These are phyloP conservation scores for Pipistrellus nathusii DNA, from an alignment of 2,797 vertebrate species.

Conservation along the genomic window DNA sequence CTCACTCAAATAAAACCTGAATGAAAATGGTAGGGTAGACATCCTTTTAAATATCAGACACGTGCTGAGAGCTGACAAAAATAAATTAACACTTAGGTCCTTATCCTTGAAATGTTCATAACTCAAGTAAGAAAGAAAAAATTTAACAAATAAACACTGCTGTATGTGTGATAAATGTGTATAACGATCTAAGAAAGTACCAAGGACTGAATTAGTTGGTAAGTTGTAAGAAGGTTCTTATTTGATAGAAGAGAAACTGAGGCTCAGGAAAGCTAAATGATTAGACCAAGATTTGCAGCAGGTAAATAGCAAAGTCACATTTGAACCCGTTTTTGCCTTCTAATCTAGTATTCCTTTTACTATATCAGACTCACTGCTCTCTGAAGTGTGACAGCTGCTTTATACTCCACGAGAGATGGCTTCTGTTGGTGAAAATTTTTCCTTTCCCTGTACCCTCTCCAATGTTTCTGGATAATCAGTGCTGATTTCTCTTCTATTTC, in stretches of 20 bases:
- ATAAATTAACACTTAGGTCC: slow-evolving; percentile 47
- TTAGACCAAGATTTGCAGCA: slow-evolving; percentile 40
- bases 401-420: slow-evolving; percentile 85
- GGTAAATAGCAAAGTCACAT: slow-evolving; percentile 57
- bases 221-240: slow-evolving; percentile 36
- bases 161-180: slow-evolving; percentile 9
- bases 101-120: slow-evolving; percentile 7
- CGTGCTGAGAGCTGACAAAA: background rate
- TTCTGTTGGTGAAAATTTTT: slow-evolving; percentile 88
- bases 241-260: slow-evolving; percentile 57
- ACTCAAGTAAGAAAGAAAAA: slow-evolving; percentile 39
- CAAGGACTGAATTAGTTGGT: slow-evolving; percentile 32
- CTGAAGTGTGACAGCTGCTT: slow-evolving; percentile 90
- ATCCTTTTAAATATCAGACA: slow-evolving; percentile 20
- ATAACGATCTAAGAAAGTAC: slow-evolving; percentile 33
- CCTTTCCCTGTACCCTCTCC: slow-evolving; percentile 93
- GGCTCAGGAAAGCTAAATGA: slow-evolving; percentile 45
- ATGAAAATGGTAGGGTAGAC: slow-evolving; percentile 23
- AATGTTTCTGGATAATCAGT: slow-evolving; percentile 93
- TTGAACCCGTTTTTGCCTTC: slow-evolving; percentile 53
- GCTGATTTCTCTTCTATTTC: slow-evolving; percentile 92
- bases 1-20: slow-evolving; percentile 31
- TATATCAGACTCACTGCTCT: slow-evolving; percentile 88
- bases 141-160: slow-evolving; percentile 2
- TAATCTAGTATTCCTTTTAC: slow-evolving; percentile 50